Percentiles rank a stretch among this genome's conserved stretches.
These are phyloP conservation scores for Tachycineta bicolor DNA, from an alignment of 2,113 vertebrate genomes.

Conservation along the genomic window DNA sequence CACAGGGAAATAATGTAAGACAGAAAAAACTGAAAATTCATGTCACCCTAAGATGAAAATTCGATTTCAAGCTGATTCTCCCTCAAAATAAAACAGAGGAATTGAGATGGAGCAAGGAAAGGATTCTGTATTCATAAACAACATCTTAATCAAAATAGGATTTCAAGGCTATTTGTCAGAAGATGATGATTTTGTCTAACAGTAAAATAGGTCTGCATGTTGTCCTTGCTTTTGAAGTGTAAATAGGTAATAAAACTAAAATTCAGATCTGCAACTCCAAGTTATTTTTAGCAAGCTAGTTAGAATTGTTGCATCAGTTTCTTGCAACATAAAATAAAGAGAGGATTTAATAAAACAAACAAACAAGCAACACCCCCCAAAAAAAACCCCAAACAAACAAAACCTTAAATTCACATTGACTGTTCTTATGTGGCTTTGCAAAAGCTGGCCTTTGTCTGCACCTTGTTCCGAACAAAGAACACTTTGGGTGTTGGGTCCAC, in stretches of 20 bases:
- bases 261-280: neutral
- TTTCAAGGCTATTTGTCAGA: neutral
- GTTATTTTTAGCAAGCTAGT: conserved; percentile 19
- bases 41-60: neutral
- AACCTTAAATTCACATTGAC: neutral
- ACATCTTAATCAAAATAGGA: neutral
- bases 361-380: neutral
- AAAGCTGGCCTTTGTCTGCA: neutral
- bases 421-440: neutral
- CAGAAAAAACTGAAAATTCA: neutral
- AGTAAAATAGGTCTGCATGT: conserved; percentile 7
- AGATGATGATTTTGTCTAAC: neutral
- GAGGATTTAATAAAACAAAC: neutral
- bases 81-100: neutral
- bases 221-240: conserved; percentile 51
- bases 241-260: conserved; percentile 38
- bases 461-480: neutral
- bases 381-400: neutral
- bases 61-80: neutral
- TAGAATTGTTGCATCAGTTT: neutral
- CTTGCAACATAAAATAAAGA: neutral
- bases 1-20: neutral
- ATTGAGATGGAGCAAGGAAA: neutral
- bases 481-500: neutral
- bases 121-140: neutral